Percentiles rank a stretch among this genome's conserved stretches.
Conservation (phyloP, 1,140 invertebrate species). For the Plectus sambesii region DNA sequence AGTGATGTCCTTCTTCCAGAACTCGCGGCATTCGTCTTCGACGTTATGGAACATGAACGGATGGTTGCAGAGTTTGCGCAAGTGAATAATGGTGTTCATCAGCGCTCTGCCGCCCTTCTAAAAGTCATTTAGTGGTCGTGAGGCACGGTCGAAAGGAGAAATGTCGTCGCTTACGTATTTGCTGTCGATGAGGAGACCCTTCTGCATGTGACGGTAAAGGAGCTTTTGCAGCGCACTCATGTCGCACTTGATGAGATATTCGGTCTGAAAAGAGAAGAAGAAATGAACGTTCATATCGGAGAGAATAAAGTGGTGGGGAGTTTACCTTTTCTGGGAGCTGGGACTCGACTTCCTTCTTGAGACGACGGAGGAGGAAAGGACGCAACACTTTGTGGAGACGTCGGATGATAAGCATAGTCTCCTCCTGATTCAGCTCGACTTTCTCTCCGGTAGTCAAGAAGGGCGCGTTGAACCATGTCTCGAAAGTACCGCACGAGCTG, state of each 20-base stretch:
- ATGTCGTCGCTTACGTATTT: constrained; percentile 22
- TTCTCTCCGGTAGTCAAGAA: constrained; percentile 97
- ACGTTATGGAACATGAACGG: constrained; percentile 98
- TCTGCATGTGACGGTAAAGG: constrained; percentile 87
- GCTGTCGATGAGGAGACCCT: constrained; percentile 38
- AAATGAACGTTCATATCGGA: constrained; percentile 1
- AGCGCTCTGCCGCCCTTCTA: constrained; percentile 74
- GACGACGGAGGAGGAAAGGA: constrained; percentile 81
- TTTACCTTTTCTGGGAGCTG: constrained; percentile 82
- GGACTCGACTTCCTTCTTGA: constrained; percentile 97
- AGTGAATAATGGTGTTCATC: constrained; percentile 98
- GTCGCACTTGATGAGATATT: constrained; percentile 97
- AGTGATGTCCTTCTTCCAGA: constrained; percentile 35
- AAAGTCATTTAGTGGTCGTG: constrained; percentile 8
- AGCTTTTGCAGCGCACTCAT: constrained; percentile 90
- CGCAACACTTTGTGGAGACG: constrained; percentile 95
- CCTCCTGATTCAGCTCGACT: constrained; percentile 96
- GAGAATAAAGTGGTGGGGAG: not conserved
- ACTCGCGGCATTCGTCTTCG: constrained; percentile 67
- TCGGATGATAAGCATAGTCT: constrained; percentile 96
- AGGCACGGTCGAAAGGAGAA: not conserved
- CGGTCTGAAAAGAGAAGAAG: constrained; percentile 57
- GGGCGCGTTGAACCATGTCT: constrained; percentile 99
- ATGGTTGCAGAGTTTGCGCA: constrained; percentile 96
- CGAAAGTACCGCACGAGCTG: constrained; percentile 92